Evolutionary conservation across 2,797 vertebrate genomes (phyloP).

Genomic region (Mus caroli): DNA sequence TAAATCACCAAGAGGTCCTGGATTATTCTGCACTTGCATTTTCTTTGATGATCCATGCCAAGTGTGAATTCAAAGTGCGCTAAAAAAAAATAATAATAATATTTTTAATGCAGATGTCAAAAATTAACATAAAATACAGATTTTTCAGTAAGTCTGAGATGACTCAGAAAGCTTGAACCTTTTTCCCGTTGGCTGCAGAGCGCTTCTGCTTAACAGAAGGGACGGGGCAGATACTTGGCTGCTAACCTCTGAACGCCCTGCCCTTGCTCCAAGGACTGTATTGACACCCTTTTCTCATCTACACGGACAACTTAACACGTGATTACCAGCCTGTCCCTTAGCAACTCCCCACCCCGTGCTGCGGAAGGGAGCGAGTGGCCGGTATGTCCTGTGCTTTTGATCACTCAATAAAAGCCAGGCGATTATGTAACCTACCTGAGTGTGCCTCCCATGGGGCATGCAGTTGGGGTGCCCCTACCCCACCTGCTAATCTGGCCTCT

Average conservation of each 20-base stretch:
- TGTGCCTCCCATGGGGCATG: neutral
- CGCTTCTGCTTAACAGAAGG: neutral
- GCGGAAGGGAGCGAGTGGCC: neutral
- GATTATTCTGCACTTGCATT: neutral
- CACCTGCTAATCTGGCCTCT: neutral
- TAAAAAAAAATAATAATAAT: neutral
- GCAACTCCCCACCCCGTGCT: neutral
- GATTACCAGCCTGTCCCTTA: neutral
- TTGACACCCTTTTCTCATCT: neutral
- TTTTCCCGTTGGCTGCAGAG: neutral
- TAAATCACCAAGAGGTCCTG: neutral
- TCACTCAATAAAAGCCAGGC: conserved; percentile 20
- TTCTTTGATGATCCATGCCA: neutral
- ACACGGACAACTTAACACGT: neutral
- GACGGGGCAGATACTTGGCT: neutral
- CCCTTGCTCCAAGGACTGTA: neutral
- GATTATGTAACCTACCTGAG: neutral
- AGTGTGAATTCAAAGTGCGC: neutral
- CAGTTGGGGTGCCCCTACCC: neutral
- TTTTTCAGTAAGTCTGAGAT: conserved; percentile 1
- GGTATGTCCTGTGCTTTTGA: neutral
- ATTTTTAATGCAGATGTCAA: neutral
- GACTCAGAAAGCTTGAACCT: conserved; percentile 24
- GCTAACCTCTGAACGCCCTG: neutral
- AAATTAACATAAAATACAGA: neutral